A percentile compares a stretch with the other conserved stretches of the same genome.
phyloP scores from a whole-genome alignment of 2,113 vertebrate genomes.

The Tinamus guttatus region DNA sequence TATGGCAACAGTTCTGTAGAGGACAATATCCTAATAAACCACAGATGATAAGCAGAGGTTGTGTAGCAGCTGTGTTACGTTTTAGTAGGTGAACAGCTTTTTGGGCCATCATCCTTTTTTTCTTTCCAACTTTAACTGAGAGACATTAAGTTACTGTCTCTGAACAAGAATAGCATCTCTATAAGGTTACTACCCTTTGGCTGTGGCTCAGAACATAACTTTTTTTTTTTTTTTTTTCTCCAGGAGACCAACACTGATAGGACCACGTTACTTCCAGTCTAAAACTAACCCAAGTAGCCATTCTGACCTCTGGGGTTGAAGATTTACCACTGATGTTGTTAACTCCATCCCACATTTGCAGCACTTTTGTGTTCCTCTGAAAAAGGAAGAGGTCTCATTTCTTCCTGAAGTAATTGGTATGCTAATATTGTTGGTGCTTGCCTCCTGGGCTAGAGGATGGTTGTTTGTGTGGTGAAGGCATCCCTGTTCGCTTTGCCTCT shows the following conservation, averaged over 20 bases:
- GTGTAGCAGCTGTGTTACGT: neutral
- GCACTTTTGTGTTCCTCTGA: neutral
- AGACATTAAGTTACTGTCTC: neutral
- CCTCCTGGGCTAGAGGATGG: neutral
- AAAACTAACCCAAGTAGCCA: neutral
- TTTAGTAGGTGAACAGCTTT: neutral
- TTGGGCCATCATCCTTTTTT: neutral
- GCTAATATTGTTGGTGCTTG: neutral
- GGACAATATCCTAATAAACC: neutral
- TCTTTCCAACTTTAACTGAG: rapidly evolving
- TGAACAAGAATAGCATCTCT: neutral
- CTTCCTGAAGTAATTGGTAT: neutral
- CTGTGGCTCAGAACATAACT: neutral
- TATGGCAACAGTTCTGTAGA: neutral
- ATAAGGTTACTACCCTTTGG: neutral
- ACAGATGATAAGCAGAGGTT: neutral
- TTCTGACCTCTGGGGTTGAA: neutral
- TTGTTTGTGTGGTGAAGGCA: neutral
- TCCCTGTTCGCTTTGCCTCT: neutral
- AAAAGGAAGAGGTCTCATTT: neutral
- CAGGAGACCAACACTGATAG: neutral
- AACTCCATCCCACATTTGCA: neutral
- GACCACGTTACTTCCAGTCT: neutral
- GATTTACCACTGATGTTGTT: neutral
- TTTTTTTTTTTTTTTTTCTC: neutral